Base-by-base conservation (phyloP, 2,113 vertebrate species). In the Amphiprion percula region DNA sequence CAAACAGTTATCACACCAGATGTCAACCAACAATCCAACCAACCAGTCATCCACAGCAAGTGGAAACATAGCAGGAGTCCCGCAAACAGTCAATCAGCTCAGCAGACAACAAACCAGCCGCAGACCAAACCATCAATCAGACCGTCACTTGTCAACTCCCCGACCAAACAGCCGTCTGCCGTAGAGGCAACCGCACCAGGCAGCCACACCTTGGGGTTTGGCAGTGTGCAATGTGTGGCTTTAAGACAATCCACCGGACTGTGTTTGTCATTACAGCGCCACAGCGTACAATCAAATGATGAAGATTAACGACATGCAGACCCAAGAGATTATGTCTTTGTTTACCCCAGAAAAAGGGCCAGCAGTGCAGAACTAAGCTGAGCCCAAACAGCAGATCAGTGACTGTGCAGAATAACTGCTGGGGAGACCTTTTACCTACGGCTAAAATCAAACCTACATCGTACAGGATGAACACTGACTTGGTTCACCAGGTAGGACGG, bases 251-350 rank as follows among this genome's bases (percentile, higher is more conserved):
- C 53, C 50, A 58, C 58, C 46, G n/a, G 53, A n/a, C 19, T 8
- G 53, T 72, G 64, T 87, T 88, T 85, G 83, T 85, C 67, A 87
- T 87, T 85, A 80, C 68, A 80, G 21, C 9, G 56, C 47, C 81
- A 67, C 46, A 50, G 44, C 62, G 74, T 83, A 71, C 72, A 74
- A 71, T 87, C 68, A 80, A 66, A 82, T 67, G 50, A 71, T 33
- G 10, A 87, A 80, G 88, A 89, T 85, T 78, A 88, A 88, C 56
- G 62, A 61, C 63, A n/a, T 50, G 28, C 64, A 80, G 79, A 54
- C 79, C 30, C 52, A n/a, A 39, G 26, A 83, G 83, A 86, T 86
- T 74, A 82, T 62, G 28, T 69, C 72, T 82, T 66, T 88, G 68
- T 88, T 87, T 75, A 85, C 74, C 16, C 10, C 67, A 62, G 50